phyloP scores from a whole-genome alignment of 2,797 vertebrate genomes.

The Notolabrus celidotus region DNA sequence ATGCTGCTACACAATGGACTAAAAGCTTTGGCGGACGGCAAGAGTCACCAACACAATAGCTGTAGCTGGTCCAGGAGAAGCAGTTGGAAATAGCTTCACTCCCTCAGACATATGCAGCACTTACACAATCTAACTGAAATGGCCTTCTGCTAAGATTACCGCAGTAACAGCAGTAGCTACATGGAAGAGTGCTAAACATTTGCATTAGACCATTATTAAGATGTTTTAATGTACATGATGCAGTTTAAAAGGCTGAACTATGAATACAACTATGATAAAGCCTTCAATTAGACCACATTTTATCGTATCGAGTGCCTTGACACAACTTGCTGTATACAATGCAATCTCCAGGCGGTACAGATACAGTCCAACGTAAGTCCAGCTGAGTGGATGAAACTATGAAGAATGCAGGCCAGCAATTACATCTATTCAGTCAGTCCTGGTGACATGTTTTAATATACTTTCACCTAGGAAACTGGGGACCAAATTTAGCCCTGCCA shows the following conservation, averaged over 20 bases:
- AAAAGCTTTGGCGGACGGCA: constrained; percentile 72
- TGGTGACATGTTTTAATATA: constrained; percentile 13
- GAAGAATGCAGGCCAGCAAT: constrained; percentile 35
- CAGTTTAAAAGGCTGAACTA: neutral
- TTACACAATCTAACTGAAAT: constrained; percentile 46
- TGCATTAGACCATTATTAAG: constrained; percentile 5
- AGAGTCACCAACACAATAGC: constrained; percentile 67
- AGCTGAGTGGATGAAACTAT: constrained; percentile 46
- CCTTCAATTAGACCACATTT: constrained; percentile 11
- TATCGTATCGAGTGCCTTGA: constrained; percentile 2
- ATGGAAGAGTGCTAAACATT: constrained; percentile 23
- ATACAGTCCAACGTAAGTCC: constrained; percentile 20
- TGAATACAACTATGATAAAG: constrained; percentile 16
- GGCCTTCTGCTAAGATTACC: constrained; percentile 30
- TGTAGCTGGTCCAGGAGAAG: constrained; percentile 58
- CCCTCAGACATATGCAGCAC: constrained; percentile 42
- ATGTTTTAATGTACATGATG: neutral
- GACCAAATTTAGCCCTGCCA: neutral
- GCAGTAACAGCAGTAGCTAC: constrained; percentile 20
- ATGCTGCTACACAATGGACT: constrained; percentile 71
- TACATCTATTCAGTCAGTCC: constrained; percentile 43
- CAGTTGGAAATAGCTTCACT: constrained; percentile 62
- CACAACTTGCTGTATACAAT: constrained; percentile 16
- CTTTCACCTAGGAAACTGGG: neutral
- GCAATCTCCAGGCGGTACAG: constrained; percentile 44